Base-by-base conservation (phyloP, 2,113 vertebrate genomes). In the Alectura lathami region DNA sequence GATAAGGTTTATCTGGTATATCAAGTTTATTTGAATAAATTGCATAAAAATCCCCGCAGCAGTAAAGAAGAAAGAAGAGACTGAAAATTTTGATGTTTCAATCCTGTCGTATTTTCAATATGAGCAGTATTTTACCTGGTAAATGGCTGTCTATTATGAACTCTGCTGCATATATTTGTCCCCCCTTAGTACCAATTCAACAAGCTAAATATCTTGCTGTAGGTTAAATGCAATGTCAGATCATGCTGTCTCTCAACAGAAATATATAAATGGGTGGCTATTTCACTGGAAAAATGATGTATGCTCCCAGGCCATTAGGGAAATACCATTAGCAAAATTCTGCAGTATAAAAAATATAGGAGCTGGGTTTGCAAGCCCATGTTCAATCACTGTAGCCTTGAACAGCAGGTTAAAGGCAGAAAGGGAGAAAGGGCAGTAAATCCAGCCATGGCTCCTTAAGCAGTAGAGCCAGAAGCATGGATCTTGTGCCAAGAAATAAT, bases 351-450 rank as follows among this genome's bases (percentile, higher is more conserved):
- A 96, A 95, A 88, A 94, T 94, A 92, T 4, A 93, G 93, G 50
- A 91, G 48, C 54, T 92, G 70, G 68, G 57, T 94, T 96, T 97
- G 84, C 90, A 95, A 96, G 88, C 54, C 93, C 87, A 76, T 75
- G 64, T 91, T 97, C 96, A 94, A 95, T 96, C 96, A 96, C 85
- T 81, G 86, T 36, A 93, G 89, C 95, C 95, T 97, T 97, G 97
- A 97, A 93, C 87, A 97, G 81, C 82, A 94, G 94, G 91, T 93
- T 94, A 93, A 92, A 93, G 88, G 79, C 95, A 92, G 94, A 67
- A 60, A 94, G 14, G 57, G 85, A 92, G 94, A 67, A 60, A 94
- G 14, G 57, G 85, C 76, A 85, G 94, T 97, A 97, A 97, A 97
- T 97, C 91, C 74, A 91, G 51, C 50, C 78, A 54, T 64, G 90